Conservation (phyloP, 2,888 invertebrate species). For the Epinotia ramella region DNA sequence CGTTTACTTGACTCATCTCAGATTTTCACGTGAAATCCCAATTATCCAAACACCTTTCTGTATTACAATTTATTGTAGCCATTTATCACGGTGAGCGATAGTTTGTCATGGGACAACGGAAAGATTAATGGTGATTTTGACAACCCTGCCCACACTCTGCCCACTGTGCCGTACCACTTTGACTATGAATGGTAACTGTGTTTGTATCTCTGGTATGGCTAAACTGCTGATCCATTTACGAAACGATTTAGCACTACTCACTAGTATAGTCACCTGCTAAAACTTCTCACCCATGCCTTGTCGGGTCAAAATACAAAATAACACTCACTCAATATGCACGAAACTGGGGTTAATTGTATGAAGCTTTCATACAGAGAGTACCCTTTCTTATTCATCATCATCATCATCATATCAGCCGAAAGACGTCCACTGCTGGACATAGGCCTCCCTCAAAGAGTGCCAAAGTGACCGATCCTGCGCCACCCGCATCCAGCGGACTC, state of each 20-base stretch:
- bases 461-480: no score
- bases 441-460: no score
- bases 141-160: slow-evolving; percentile 47
- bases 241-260: neutral
- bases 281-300: no score
- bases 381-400: no score
- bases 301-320: neutral
- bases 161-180: slow-evolving; percentile 42
- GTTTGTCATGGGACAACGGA: slow-evolving; percentile 44
- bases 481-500: no score
- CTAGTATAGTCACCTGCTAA: neutral
- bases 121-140: slow-evolving; percentile 50
- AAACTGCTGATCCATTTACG: neutral
- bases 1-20: slow-evolving; percentile 12
- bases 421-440: no score
- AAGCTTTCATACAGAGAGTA: no score
- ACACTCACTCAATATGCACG: neutral
- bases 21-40: slow-evolving; percentile 13
- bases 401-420: no score
- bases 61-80: slow-evolving; percentile 32
- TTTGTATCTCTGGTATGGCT: slow-evolving; percentile 1
- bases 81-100: slow-evolving; percentile 43
- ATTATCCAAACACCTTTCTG: slow-evolving; percentile 13
- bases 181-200: slow-evolving; percentile 28
- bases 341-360: no score